These are phyloP conservation scores for Erannis defoliaria DNA, from an alignment of 2,888 invertebrate species.

Conservation along the genomic window DNA sequence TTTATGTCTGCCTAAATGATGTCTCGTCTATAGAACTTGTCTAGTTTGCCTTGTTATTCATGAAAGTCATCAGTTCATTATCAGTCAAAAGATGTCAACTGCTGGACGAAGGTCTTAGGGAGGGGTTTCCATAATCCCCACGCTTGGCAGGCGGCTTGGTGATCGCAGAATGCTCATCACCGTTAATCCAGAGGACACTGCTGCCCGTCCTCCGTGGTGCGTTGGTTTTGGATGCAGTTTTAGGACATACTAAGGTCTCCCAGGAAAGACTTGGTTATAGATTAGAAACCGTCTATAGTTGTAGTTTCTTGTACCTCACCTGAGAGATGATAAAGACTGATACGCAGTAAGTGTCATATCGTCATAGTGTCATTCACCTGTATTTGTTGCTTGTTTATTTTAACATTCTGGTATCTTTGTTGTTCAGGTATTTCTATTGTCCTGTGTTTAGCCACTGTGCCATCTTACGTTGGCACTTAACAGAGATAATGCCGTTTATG, in stretches of 20 bases:
- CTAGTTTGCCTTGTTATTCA: background rate
- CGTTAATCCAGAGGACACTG: too few species aligned
- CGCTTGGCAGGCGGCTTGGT: too few species aligned
- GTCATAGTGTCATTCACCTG: constrained; percentile 41
- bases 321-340: background rate
- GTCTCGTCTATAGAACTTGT: background rate
- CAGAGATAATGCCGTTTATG: constrained; percentile 3
- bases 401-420: constrained; percentile 12
- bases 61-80: too few species aligned
- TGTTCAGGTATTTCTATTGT: constrained; percentile 20
- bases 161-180: too few species aligned
- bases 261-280: too few species aligned
- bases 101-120: too few species aligned
- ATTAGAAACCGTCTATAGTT: too few species aligned
- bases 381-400: constrained; percentile 2
- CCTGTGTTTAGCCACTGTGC: background rate
- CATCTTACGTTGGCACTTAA: constrained; percentile 17
- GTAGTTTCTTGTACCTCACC: background rate
- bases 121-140: too few species aligned
- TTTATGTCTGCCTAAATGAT: background rate
- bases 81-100: background rate
- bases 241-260: too few species aligned
- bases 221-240: too few species aligned
- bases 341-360: constrained; percentile 1
- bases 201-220: too few species aligned